Evolutionary conservation across 2,888 invertebrate species (phyloP).

Genomic region (Drosophila putrida): DNA sequence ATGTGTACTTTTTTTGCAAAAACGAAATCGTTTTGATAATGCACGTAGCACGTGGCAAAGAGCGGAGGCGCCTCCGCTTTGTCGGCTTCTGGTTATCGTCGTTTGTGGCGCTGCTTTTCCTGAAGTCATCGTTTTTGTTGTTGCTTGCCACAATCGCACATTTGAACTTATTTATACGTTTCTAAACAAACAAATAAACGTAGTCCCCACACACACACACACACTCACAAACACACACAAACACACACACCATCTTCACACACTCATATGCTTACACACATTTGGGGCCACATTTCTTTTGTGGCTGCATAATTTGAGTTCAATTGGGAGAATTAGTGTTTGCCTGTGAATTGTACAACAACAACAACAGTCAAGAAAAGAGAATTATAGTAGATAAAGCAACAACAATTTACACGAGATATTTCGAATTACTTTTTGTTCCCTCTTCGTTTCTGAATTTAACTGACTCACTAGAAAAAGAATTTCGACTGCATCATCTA

Average conservation of each 20-base stretch:
- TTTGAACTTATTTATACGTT: slow-evolving; percentile 57
- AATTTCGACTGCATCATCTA: slow-evolving; percentile 28
- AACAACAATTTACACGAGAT: slow-evolving; percentile 23
- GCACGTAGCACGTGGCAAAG: slow-evolving; percentile 24
- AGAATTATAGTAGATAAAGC: slow-evolving; percentile 10
- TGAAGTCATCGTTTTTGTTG: slow-evolving; percentile 26
- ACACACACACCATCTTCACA: background rate
- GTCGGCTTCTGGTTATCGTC: slow-evolving; percentile 50
- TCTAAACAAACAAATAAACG: slow-evolving; percentile 60
- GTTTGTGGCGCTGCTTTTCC: slow-evolving; percentile 32
- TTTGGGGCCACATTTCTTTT: slow-evolving; percentile 31
- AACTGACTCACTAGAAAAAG: slow-evolving; percentile 21
- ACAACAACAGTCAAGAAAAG: slow-evolving; percentile 21
- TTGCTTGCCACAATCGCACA: slow-evolving; percentile 19
- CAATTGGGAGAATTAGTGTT: slow-evolving; percentile 69
- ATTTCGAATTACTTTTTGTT: too few relatives aligned
- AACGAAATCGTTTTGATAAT: slow-evolving; percentile 10
- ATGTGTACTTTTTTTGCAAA: background rate
- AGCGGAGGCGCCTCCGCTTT: slow-evolving; percentile 24
- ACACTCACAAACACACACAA: background rate
- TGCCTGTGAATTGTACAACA: slow-evolving; percentile 57
- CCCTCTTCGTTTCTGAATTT: background rate
- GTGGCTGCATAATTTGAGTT: slow-evolving; percentile 57
- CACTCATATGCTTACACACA: slow-evolving; percentile 4
- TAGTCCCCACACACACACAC: slow-evolving; percentile 9